Evolutionary conservation across 1,140 invertebrate species (phyloP).

Genomic region (Megalopta genalis): DNA sequence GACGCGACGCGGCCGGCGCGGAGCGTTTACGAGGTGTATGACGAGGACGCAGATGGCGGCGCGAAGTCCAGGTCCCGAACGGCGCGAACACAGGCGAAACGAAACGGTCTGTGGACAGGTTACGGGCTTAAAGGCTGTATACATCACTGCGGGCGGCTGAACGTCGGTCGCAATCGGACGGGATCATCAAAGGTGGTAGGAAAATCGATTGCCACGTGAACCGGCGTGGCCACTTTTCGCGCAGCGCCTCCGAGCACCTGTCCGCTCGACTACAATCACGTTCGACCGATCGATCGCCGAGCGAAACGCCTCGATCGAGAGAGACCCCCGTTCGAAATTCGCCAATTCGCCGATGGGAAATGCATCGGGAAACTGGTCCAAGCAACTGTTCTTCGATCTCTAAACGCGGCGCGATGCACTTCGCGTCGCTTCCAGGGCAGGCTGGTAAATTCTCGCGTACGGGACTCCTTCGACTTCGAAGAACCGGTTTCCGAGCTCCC

Average conservation of each 20-base stretch:
- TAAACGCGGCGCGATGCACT: too few relatives aligned
- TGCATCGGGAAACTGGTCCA: background rate
- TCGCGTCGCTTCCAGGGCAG: too few relatives aligned
- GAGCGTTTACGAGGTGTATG: background rate
- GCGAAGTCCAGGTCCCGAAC: too few relatives aligned
- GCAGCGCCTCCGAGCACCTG: constrained; percentile 28
- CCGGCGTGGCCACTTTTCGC: constrained; percentile 43
- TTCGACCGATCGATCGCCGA: constrained; percentile 8
- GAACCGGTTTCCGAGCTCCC: too few relatives aligned
- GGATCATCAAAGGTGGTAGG: constrained; percentile 49
- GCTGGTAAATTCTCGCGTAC: too few relatives aligned
- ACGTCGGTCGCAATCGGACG: constrained; percentile 44
- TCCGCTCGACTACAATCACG: constrained; percentile 1
- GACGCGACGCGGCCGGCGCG: background rate
- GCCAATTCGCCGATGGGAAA: background rate
- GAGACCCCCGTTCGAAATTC: constrained; percentile 7
- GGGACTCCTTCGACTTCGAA: too few relatives aligned
- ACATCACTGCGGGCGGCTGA: constrained; percentile 31
- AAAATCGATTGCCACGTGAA: constrained; percentile 59
- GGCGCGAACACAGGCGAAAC: constrained; percentile 2
- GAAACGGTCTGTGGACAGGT: constrained; percentile 42
- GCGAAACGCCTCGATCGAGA: background rate
- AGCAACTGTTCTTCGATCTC: too few relatives aligned
- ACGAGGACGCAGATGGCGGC: constrained; percentile 18
- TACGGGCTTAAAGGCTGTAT: constrained; percentile 25